A percentile compares a stretch with the other conserved stretches of the same genome.
phyloP scores from a whole-genome alignment of 2,113 vertebrate species.

The Glaucomys volans region DNA sequence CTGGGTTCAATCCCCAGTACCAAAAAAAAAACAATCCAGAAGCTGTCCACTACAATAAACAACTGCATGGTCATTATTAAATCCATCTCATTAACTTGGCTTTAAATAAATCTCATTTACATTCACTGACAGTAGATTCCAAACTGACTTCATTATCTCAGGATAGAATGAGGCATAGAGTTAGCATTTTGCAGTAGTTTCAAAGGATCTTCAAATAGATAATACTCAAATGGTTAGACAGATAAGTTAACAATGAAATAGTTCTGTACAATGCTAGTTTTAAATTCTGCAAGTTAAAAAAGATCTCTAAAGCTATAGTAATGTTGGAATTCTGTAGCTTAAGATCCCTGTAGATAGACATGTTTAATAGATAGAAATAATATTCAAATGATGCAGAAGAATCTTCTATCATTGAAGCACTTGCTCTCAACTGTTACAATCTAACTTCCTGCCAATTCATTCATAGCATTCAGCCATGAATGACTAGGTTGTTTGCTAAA shows the following conservation, averaged over 20 bases:
- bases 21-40: neutral
- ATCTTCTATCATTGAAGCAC: slow-evolving; percentile 19
- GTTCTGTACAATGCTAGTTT: neutral
- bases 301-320: neutral
- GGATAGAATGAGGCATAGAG: neutral
- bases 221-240: slow-evolving; percentile 2
- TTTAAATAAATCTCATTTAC: neutral
- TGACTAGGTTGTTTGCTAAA: neutral
- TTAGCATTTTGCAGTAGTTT: slow-evolving; percentile 24
- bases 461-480: neutral
- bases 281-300: slow-evolving; percentile 50
- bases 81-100: neutral
- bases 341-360: neutral
- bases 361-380: slow-evolving; percentile 5
- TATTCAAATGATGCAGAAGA: neutral
- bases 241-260: slow-evolving; percentile 17
- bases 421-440: neutral
- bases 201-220: slow-evolving; percentile 34
- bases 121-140: neutral
- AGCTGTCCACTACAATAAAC: neutral
- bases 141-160: neutral
- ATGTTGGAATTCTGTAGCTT: neutral
- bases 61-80: neutral
- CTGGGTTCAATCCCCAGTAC: too few relatives aligned
- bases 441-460: neutral